Evolutionary conservation across 2,797 vertebrate species (phyloP).

Genomic region (Labeo calbasu): DNA sequence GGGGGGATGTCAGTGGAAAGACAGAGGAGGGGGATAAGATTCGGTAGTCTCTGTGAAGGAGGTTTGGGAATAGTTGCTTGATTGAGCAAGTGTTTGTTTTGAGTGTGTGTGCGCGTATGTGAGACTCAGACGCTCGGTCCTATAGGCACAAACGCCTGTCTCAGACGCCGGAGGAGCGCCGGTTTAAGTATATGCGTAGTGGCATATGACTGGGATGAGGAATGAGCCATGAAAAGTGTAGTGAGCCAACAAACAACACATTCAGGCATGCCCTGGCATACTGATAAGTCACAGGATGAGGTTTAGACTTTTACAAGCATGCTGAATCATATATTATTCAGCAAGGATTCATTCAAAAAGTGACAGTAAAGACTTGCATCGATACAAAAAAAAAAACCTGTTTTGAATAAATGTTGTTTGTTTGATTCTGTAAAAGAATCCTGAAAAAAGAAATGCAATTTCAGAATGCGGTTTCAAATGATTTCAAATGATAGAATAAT

Average conservation of each 20-base stretch:
- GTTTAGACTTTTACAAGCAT: conserved; percentile 11
- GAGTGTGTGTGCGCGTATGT: conserved; percentile 28
- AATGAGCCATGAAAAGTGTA: conserved; percentile 28
- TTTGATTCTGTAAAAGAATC: neutral
- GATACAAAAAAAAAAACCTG: neutral
- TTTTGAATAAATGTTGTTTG: neutral
- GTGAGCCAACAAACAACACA: conserved; percentile 25
- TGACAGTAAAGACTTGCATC: neutral
- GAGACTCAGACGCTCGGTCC: conserved; percentile 14
- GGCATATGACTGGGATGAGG: conserved; percentile 41
- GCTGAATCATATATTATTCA: neutral
- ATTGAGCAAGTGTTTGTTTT: conserved; percentile 49
- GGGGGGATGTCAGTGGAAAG: conserved; percentile 12
- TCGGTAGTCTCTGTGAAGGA: conserved; percentile 40
- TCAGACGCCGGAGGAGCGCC: conserved; percentile 41
- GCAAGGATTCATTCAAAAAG: neutral
- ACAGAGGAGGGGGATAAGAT: neutral
- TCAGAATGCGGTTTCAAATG: too few species aligned
- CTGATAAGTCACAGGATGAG: neutral
- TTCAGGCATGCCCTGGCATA: conserved; percentile 9
- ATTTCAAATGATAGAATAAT: too few species aligned
- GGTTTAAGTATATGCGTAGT: conserved; percentile 44
- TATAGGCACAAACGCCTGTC: conserved; percentile 52
- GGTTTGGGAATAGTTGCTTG: conserved; percentile 51
- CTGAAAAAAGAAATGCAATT: too few species aligned